Evolutionary conservation across 2,888 invertebrate genomes (phyloP), one percentile per base, ranked within the genome.

Genomic region (Capitulum mitella): DNA sequence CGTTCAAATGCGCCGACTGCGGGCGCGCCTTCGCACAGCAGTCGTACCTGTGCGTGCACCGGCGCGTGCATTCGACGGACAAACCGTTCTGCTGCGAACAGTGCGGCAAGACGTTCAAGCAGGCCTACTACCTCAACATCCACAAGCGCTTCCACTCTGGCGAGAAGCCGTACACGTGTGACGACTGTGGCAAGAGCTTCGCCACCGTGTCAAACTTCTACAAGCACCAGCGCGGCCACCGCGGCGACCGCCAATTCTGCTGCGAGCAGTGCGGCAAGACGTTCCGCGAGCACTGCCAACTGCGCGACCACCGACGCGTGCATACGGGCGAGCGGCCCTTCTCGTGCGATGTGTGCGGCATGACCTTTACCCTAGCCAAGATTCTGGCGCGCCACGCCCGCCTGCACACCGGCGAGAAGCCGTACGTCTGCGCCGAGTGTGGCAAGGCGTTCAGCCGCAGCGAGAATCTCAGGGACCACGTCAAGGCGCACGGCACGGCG

Each of bases 261-360:
- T 75, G 75, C 32, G 75, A 75, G 29, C 12, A 43, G 43, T 75
- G 75, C 46, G 75, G 75, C 46, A 43, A 46, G 43, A 75, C 75
- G 46, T 75, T 75, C 32, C 43, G 46, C 10, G 75, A 75, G 43
- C 19, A 26, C 12, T n/a, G 43, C 46, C 75, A 75, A 6, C 75
- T 75, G 75, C 75, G 75, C 14, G 75, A 75, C 46, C 75, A 80
- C 70, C 77, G 79, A 26, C 77, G 80, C 61, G 37, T 70, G n/a
- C 80, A 80, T 48, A 80, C 80, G 10, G 79, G 79, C 16, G 79
- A 79, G 46, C 75, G 78, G 43, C 79, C 79, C 8, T 78, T 78
- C 37, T 40, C 77, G 34, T 79, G 79, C 54, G 58, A 58, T 10
- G 75, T 76, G 14, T 79, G 79, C 70, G 79, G 78, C 29, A 78